phyloP scores from a whole-genome alignment of 2,797 vertebrate genomes.

The Poeciliopsis turneri region DNA sequence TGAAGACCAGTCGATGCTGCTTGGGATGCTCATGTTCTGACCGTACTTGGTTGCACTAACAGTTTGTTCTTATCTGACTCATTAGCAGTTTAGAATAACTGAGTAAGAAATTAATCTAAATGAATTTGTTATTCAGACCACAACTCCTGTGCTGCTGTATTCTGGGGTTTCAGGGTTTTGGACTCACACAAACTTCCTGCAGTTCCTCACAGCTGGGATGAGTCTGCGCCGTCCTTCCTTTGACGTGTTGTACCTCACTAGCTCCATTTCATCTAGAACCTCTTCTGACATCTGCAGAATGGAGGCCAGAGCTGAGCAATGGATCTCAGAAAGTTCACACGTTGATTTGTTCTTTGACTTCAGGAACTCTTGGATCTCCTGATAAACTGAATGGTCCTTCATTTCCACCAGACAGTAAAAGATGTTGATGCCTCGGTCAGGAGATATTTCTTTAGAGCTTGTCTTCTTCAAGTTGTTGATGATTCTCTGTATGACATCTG shows the following conservation, averaged over 20 bases:
- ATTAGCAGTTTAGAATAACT: neutral
- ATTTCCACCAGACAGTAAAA: neutral
- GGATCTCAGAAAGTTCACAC: neutral
- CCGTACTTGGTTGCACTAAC: neutral
- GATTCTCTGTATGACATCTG: neutral
- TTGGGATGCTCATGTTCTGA: no score
- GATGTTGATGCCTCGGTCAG: neutral
- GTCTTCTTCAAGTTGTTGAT: conserved; percentile 1
- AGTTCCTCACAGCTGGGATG: conserved; percentile 45
- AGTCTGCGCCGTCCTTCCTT: conserved; percentile 29
- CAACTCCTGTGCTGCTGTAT: no score
- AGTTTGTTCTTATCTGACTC: neutral
- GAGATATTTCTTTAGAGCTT: neutral
- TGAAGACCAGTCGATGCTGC: no score
- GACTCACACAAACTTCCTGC: conserved; percentile 32
- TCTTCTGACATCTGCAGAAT: conserved; percentile 53
- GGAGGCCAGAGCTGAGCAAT: conserved; percentile 27
- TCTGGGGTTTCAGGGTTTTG: no score
- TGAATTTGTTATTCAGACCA: no score
- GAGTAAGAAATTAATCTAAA: neutral
- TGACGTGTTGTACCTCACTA: conserved; percentile 27
- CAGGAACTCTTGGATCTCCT: conserved; percentile 6
- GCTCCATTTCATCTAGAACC: conserved; percentile 35
- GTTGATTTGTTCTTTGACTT: neutral
- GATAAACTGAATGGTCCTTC: neutral